Evolutionary conservation across 1,140 invertebrate species (phyloP).

Genomic region (Drosophila pectinifera): DNA sequence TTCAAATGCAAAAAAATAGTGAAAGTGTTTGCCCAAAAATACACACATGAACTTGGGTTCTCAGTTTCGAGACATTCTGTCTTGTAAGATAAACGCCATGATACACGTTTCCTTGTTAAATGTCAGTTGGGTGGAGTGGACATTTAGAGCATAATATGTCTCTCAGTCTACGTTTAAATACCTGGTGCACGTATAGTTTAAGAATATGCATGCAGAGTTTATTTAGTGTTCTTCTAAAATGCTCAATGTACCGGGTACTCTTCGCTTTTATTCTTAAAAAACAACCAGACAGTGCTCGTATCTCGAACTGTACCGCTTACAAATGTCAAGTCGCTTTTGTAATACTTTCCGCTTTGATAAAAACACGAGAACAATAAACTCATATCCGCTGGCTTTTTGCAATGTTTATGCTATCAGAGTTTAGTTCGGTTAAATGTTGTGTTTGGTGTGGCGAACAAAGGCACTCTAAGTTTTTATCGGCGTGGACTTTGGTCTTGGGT

Average conservation of each 20-base stretch:
- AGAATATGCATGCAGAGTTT: no score
- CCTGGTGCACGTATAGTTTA: no score
- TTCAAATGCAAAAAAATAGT: conserved; percentile 54
- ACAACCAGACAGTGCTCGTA: neutral
- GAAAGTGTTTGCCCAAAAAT: conserved; percentile 53
- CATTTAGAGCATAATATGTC: no score
- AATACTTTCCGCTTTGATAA: conserved; percentile 20
- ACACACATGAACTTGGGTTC: neutral
- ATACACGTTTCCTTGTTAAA: neutral
- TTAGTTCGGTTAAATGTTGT: neutral
- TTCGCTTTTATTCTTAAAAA: neutral
- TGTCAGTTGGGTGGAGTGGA: neutral
- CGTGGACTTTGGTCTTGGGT: conserved; percentile 17
- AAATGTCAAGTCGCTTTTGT: conserved; percentile 4
- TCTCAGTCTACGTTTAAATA: no score
- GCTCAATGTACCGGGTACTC: neutral
- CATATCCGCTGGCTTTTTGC: conserved; percentile 46
- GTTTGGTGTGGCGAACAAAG: conserved; percentile 9
- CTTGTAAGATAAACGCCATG: neutral
- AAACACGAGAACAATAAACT: conserved; percentile 1
- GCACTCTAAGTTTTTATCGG: conserved; percentile 7
- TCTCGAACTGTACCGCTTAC: neutral
- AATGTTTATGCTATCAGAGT: conserved; percentile 30
- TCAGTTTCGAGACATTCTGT: neutral
- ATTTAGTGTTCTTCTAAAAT: no score